Conservation (phyloP, 2,113 vertebrate species). For the Maccullochella peelii region DNA sequence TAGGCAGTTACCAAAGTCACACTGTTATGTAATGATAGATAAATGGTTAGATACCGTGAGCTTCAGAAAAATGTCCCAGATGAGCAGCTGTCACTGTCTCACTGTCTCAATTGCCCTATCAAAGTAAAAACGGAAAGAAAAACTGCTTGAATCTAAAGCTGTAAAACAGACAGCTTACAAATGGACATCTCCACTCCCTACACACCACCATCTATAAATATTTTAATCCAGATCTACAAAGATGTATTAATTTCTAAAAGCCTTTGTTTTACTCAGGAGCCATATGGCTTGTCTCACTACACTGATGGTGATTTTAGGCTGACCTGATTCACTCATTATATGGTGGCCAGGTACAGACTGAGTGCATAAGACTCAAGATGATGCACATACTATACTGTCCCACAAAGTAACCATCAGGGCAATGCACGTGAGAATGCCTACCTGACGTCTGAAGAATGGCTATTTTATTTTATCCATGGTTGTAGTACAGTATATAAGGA, state of each 20-base stretch:
- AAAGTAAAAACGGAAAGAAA: neutral
- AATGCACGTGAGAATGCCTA: neutral
- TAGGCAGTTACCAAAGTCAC: neutral
- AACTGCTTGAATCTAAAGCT: neutral
- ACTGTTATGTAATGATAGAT: neutral
- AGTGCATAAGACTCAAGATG: neutral
- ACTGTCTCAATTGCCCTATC: neutral
- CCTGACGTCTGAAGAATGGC: neutral
- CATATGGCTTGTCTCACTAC: neutral
- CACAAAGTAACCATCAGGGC: neutral
- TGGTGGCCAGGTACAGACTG: too few relatives aligned
- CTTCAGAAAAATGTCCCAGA: slow-evolving; percentile 7
- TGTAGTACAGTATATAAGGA: neutral
- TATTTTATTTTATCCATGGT: neutral
- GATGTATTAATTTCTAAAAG: neutral
- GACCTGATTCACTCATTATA: neutral
- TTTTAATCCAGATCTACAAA: neutral
- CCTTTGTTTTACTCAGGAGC: neutral
- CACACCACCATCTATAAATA: neutral
- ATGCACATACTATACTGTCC: neutral
- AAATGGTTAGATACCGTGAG: neutral
- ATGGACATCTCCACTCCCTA: neutral
- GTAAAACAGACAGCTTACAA: neutral
- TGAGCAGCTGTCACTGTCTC: neutral
- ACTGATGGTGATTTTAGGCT: neutral